phyloP scores from a whole-genome alignment of 2,888 invertebrate genomes.

The Lepetodrilus schrolli region DNA sequence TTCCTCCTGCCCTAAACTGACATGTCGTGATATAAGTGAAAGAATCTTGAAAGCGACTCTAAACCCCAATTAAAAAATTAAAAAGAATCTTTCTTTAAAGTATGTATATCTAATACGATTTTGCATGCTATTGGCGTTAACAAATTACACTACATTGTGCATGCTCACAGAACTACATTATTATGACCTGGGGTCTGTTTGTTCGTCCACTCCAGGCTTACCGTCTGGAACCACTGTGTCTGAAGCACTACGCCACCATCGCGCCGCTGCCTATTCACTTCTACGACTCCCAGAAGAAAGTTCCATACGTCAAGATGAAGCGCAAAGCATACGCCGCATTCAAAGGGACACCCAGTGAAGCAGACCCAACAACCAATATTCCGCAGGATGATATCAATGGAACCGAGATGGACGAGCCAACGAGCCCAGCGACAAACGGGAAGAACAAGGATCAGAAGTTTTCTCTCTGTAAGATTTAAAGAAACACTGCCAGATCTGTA shows the following conservation, averaged over 20 bases:
- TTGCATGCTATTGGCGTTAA: no score
- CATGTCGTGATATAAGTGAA: no score
- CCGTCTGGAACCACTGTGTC: slow-evolving; percentile 80
- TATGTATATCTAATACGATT: no score
- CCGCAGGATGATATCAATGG: slow-evolving; percentile 34
- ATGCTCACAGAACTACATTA: not conserved
- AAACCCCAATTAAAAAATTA: no score
- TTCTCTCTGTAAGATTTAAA: slow-evolving; percentile 41
- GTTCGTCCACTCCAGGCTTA: slow-evolving; percentile 72
- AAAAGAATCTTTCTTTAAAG: no score
- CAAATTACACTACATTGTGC: no score
- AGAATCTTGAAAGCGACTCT: no score
- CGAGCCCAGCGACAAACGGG: not conserved
- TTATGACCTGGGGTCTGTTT: not conserved
- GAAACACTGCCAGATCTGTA: no score
- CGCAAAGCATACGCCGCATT: slow-evolving; percentile 65
- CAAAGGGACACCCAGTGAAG: slow-evolving; percentile 50
- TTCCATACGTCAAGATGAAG: slow-evolving; percentile 75
- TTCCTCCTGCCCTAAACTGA: no score
- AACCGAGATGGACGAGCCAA: slow-evolving; percentile 33
- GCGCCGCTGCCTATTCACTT: slow-evolving; percentile 79
- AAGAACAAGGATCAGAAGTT: slow-evolving; percentile 30
- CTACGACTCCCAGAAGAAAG: slow-evolving; percentile 76
- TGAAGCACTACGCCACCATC: slow-evolving; percentile 79
- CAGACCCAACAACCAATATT: slow-evolving; percentile 19